These are phyloP conservation scores for Clanis bilineata DNA, from an alignment of 2,888 invertebrate genomes.

Conservation along the genomic window DNA sequence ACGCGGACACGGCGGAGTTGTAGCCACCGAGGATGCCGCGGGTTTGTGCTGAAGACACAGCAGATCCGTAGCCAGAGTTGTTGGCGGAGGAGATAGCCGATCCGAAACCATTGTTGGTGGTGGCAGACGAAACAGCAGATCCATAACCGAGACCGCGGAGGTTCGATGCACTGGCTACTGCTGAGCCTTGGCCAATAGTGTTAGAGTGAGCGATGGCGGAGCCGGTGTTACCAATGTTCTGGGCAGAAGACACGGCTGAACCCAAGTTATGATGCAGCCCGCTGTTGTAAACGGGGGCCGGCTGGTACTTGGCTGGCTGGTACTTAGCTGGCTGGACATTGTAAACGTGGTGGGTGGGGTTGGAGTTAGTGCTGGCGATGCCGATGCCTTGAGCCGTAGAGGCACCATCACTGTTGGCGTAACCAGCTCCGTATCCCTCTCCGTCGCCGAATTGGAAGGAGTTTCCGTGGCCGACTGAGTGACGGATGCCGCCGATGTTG, in stretches of 20 bases:
- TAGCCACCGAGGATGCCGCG: conserved; percentile 38
- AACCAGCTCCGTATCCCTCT: conserved; percentile 58
- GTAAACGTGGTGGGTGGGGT: conserved; percentile 29
- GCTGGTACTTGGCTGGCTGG: conserved; percentile 30
- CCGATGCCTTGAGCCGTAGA: conserved; percentile 59
- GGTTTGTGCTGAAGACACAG: conserved; percentile 51
- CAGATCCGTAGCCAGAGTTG: conserved; percentile 40
- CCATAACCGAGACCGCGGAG: conserved; percentile 39
- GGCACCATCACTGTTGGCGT: conserved; percentile 42
- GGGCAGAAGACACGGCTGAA: conserved; percentile 47
- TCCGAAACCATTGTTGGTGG: conserved; percentile 19
- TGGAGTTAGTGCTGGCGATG: conserved; percentile 43
- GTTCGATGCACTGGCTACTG: conserved; percentile 48
- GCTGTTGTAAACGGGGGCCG: conserved; percentile 37
- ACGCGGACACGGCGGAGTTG: conserved; percentile 52
- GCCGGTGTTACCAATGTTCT: conserved; percentile 53
- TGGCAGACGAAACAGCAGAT: conserved; percentile 42
- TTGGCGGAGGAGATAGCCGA: conserved; percentile 22
- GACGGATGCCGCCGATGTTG: conserved; percentile 68
- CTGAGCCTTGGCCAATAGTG: conserved; percentile 46
- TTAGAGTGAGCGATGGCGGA: conserved; percentile 51
- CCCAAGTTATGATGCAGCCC: conserved; percentile 37
- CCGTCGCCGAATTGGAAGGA: conserved; percentile 62
- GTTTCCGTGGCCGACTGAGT: conserved; percentile 61
- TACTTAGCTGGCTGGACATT: conserved; percentile 30